Evolutionary conservation across 2,888 invertebrate species (phyloP), one percentile per base, ranked within the genome.

Genomic region (Sinotaia quadrata): DNA sequence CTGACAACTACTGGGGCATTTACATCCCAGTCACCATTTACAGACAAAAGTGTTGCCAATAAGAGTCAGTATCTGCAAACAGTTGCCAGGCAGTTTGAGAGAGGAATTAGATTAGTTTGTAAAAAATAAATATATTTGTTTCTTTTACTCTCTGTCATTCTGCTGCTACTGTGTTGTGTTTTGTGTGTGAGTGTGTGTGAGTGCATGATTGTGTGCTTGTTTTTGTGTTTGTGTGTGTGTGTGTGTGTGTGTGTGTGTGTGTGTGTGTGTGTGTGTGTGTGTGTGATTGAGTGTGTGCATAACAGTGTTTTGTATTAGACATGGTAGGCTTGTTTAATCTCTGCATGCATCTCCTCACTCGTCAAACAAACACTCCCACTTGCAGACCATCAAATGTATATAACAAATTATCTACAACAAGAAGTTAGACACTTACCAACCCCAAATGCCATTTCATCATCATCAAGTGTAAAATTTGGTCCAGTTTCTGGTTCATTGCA

Each of bases 371-470:
- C n/a, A 60, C 31, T 33, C 47, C 44, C 12, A 33, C 12, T 4
- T 34, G 41, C 58, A 37, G 1, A 24, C 41, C 15, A 33, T 34
- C 57, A 57, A 10, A 21, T 41, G 3, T 4, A 57, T 36, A 57
- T 21, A 57, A 7, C 7, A 33, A 57, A 33, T n/a, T 7, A 57
- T 3, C 15, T 33, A 21, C 34, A 57, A n/a, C n/a, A n/a, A n/a
- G n/a, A n/a, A n/a, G n/a, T n/a, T n/a, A n/a, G n/a, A 29, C 12
- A 44, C 61, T 72, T 57, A 60, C 92, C 92, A 54, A 92, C 86
- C 1, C 92, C 92, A n/a, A 91, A 90, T 89, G 94, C 94, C 88
- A 94, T 91, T 83, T 93, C 91, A 71, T 92, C 92, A 0, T 88
- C 60, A 0, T 89, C 89, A 67, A 94, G 89, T 60, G 91, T 89